phyloP scores from a whole-genome alignment of 2,797 vertebrate genomes.

The Chiropotes sagulatus region DNA sequence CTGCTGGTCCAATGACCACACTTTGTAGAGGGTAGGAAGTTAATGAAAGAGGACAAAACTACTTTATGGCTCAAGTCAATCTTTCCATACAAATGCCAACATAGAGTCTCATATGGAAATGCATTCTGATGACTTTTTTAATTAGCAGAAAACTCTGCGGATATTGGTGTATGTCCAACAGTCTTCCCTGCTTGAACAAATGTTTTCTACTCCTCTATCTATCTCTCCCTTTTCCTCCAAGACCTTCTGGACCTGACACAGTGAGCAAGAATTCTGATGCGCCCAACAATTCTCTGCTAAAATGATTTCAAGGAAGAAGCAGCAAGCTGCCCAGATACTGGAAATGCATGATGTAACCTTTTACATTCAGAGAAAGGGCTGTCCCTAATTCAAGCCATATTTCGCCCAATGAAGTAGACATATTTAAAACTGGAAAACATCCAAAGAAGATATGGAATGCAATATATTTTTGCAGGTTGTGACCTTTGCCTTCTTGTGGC shows the following conservation, averaged over 20 bases:
- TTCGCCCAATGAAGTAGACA: neutral
- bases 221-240: neutral
- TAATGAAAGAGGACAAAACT: neutral
- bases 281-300: neutral
- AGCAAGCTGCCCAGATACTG: constrained; percentile 49
- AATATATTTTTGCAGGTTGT: neutral
- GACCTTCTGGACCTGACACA: neutral
- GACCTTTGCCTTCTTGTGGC: constrained; percentile 19
- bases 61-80: neutral
- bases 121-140: neutral
- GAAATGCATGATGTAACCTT: constrained; percentile 54
- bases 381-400: constrained; percentile 44
- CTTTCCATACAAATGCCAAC: neutral
- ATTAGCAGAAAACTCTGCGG: constrained; percentile 8
- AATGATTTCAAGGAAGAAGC: constrained; percentile 62
- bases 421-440: constrained; percentile 47
- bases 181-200: neutral
- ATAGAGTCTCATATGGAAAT: neutral
- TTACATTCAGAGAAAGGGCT: constrained; percentile 52
- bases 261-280: constrained; percentile 11
- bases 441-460: constrained; percentile 53
- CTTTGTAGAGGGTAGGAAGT: neutral
- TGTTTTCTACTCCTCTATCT: neutral
- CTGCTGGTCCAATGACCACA: neutral
- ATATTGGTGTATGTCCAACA: neutral